A percentile compares a stretch with the other conserved stretches of the same genome.
phyloP scores from a whole-genome alignment of 2,888 invertebrate genomes.

The Mythimna lalbum region DNA sequence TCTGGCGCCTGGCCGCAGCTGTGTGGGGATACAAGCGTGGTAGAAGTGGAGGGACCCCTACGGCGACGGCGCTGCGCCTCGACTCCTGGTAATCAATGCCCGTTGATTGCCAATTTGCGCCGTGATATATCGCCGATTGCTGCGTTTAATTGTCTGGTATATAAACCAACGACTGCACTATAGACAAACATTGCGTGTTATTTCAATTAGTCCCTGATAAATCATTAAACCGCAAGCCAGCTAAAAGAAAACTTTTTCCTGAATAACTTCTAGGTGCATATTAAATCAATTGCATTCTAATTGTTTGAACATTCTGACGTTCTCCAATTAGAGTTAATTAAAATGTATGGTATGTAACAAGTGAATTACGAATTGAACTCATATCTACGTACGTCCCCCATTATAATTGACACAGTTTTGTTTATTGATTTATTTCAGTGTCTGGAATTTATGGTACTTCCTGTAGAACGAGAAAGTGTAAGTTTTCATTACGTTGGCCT shows the following conservation, averaged over 20 bases:
- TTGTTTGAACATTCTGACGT: slow-evolving; percentile 66
- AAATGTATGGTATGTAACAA: slow-evolving; percentile 82
- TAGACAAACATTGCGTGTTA: slow-evolving; percentile 47
- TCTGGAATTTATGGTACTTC: slow-evolving; percentile 69
- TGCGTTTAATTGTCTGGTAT: slow-evolving; percentile 73
- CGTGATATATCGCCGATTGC: slow-evolving; percentile 79
- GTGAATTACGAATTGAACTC: slow-evolving; percentile 76
- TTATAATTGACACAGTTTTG: slow-evolving; percentile 79
- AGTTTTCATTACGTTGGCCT: slow-evolving; percentile 57
- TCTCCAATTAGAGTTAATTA: slow-evolving; percentile 80
- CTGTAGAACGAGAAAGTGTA: slow-evolving; percentile 58
- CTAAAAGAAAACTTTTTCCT: slow-evolving; percentile 32
- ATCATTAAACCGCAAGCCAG: slow-evolving; percentile 22
- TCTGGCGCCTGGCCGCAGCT: slow-evolving; percentile 70
- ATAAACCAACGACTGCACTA: slow-evolving; percentile 34
- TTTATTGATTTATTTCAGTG: slow-evolving; percentile 81
- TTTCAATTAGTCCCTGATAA: slow-evolving; percentile 35
- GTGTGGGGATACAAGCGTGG: slow-evolving; percentile 44
- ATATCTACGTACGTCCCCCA: slow-evolving; percentile 71
- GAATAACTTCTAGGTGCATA: slow-evolving; percentile 28
- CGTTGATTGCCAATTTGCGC: slow-evolving; percentile 85
- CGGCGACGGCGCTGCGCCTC: slow-evolving; percentile 65
- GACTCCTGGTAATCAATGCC: slow-evolving; percentile 77
- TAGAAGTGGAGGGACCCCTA: slow-evolving; percentile 55
- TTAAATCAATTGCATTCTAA: slow-evolving; percentile 59